Evolutionary conservation across 2,888 invertebrate genomes (phyloP).

Genomic region (Stenodema calcarata): DNA sequence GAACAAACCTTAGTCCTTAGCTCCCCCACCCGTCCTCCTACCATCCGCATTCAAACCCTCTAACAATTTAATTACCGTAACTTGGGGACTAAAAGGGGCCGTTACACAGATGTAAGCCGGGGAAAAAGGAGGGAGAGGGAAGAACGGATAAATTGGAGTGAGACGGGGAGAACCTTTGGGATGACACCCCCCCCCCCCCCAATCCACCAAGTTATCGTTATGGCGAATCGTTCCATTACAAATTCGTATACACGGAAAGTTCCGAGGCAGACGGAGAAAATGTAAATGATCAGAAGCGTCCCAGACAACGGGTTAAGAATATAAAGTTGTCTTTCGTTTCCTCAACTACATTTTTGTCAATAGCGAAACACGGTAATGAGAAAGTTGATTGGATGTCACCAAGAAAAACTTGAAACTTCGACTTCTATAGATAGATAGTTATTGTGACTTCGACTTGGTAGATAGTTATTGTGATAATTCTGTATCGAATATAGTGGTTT

Average conservation of each 20-base stretch:
- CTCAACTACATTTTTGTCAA: background rate
- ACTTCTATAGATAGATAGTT: too few species aligned
- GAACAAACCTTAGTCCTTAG: constrained; percentile 40
- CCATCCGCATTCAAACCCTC: constrained; percentile 38
- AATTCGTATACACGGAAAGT: constrained; percentile 15
- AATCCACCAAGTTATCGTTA: constrained; percentile 1
- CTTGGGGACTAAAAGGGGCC: constrained; percentile 43
- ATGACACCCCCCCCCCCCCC: too few species aligned
- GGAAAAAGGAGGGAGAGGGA: background rate
- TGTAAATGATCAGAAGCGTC: background rate
- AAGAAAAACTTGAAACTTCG: too few species aligned
- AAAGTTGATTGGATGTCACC: too few species aligned
- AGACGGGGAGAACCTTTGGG: background rate
- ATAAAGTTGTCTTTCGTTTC: background rate
- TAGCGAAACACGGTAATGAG: too few species aligned
- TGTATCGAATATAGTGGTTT: too few species aligned
- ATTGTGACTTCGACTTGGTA: too few species aligned
- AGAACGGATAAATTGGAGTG: background rate
- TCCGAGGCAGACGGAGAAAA: background rate
- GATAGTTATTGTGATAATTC: too few species aligned
- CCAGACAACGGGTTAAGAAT: background rate
- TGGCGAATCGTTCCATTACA: background rate
- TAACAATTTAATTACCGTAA: constrained; percentile 48
- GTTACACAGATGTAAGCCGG: constrained; percentile 40
- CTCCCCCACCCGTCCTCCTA: background rate